Conservation (phyloP, 2,888 invertebrate species). For the Odiellus spinosus region DNA sequence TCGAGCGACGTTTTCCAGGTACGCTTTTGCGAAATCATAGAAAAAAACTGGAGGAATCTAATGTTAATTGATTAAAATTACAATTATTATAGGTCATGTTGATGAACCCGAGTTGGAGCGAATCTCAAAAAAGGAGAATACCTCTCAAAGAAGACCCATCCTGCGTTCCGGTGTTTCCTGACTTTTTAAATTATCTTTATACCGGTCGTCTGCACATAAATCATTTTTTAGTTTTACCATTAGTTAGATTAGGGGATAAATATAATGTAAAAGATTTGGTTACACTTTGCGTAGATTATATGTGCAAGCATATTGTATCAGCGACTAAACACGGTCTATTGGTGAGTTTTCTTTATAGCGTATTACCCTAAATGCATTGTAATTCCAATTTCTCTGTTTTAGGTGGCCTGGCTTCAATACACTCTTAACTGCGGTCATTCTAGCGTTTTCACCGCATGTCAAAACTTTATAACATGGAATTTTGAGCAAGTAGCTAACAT, state of each 20-base stretch:
- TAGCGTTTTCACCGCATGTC: conserved; percentile 35
- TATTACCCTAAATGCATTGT: background rate
- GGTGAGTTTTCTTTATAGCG: conserved; percentile 31
- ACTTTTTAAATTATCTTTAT: conserved; percentile 77
- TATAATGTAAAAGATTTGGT: conserved; percentile 85
- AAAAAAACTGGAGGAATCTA: background rate
- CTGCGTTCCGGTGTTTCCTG: conserved; percentile 68
- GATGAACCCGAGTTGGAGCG: conserved; percentile 83
- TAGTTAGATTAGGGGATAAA: conserved; percentile 79
- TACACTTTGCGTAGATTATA: conserved; percentile 63
- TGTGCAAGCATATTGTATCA: conserved; percentile 69
- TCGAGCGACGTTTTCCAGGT: conserved; percentile 88
- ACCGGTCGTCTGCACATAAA: conserved; percentile 77
- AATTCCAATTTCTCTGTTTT: background rate
- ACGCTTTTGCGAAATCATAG: conserved; percentile 26
- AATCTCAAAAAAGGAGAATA: conserved; percentile 67
- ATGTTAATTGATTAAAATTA: background rate
- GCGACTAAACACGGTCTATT: conserved; percentile 65
- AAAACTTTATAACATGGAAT: conserved; percentile 59
- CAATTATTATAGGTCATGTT: conserved; percentile 56
- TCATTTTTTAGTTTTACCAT: conserved; percentile 65
- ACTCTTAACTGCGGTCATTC: conserved; percentile 64
- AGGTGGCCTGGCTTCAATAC: conserved; percentile 69
- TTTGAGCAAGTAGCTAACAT: conserved; percentile 63
- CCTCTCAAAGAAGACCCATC: conserved; percentile 69